Conservation (phyloP, 2,797 vertebrate species). For the Leucoraja ocellata region DNA sequence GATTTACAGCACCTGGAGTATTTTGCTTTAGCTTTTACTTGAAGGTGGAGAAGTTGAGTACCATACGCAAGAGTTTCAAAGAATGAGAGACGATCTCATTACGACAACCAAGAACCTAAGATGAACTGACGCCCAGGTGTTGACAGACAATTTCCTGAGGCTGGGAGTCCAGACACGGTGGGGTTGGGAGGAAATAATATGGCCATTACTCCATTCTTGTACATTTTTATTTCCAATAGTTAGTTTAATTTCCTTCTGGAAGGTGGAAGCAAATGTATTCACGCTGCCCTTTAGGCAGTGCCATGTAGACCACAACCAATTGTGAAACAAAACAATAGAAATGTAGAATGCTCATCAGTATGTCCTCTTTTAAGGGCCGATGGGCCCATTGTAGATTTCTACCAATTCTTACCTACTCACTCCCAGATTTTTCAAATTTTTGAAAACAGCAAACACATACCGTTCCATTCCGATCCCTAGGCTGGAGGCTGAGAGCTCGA, state of each 20-base stretch:
- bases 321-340: not conserved
- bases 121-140: too few species aligned
- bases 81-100: too few species aligned
- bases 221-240: not conserved
- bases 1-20: too few species aligned
- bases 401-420: not conserved
- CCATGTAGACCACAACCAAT: not conserved
- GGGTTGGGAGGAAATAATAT: too few species aligned
- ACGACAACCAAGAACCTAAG: too few species aligned
- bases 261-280: not conserved
- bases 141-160: too few species aligned
- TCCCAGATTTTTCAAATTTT: too few species aligned
- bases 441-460: constrained; percentile 44
- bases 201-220: not conserved
- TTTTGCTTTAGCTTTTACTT: too few species aligned
- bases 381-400: not conserved
- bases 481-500: constrained; percentile 53
- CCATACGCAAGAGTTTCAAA: too few species aligned
- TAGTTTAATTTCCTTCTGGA: not conserved
- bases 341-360: too few species aligned
- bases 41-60: too few species aligned
- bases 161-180: too few species aligned
- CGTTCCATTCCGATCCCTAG: constrained; percentile 56
- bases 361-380: not conserved
- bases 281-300: not conserved